Evolutionary conservation across 2,113 vertebrate genomes (phyloP), one percentile per base, ranked within the genome.

Genomic region (Apteryx mantelli): DNA sequence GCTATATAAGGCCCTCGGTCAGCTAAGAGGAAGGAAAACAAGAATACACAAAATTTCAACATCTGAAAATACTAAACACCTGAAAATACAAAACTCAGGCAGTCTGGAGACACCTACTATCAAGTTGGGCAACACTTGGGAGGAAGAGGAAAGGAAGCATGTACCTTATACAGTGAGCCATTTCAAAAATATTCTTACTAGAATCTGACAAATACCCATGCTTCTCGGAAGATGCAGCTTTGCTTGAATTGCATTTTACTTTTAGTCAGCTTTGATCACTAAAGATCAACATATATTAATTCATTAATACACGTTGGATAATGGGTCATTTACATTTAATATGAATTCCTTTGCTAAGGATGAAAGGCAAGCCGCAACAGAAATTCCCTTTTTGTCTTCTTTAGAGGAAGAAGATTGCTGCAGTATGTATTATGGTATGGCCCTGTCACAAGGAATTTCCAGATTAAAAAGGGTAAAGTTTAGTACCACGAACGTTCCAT

Each of bases 381-480:
- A 46, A 74, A 76, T 44, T n/a, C 55, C 73, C 55, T n/a, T 40
- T 25, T 53, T 60, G 48, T 71, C 19, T 70, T 66, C 32, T 58
- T 50, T 36, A 64, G 53, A 75, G 24, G 42, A 70, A 77, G 48
- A 61, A 53, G 42, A 65, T 70, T 2, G 1, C 21, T 38, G 60
- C 81, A 79, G 36, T 1, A 18, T 2, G 1, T 7, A 42, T 5
- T 46, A 36, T 14, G 11, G n/a, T 7, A 13, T 2, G 5, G 68
- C 42, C 53, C 21, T 0, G 0, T 11, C 5, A 63, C 10, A 55
- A 32, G 48, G 60, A 63, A 80, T 10, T 81, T 25, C 50, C 36
- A 66, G 58, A 56, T 32, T 16, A 44, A 66, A 56, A 58, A 48
- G 3, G 5, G 24, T 13, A 19, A 68, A 22, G 9, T 50, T 55